Percentiles rank a stretch among this genome's conserved stretches.
These are phyloP conservation scores for Pitta sordida DNA, from an alignment of 2,113 vertebrate genomes.

Conservation along the genomic window DNA sequence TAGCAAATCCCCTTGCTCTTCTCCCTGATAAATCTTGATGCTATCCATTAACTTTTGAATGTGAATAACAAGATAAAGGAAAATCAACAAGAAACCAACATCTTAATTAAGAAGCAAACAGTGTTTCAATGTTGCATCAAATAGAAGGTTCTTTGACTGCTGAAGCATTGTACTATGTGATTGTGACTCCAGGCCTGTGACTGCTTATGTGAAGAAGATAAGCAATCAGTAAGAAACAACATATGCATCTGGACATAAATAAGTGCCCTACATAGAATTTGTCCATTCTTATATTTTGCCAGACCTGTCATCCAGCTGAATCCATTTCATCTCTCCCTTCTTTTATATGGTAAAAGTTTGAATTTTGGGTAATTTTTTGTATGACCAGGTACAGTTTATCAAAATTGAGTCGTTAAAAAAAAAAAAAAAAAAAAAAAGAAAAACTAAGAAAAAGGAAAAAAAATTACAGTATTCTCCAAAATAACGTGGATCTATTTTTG, in stretches of 20 bases:
- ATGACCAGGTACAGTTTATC: conserved; percentile 79
- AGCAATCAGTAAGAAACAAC: conserved; percentile 63
- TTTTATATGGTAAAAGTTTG: conserved; percentile 77
- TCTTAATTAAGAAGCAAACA: conserved; percentile 62
- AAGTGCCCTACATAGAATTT: conserved; percentile 74
- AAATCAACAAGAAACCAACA: conserved; percentile 53
- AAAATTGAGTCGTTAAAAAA: conserved; percentile 68
- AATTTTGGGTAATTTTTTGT: conserved; percentile 80
- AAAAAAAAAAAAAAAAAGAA: neutral
- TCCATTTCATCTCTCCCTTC: conserved; percentile 75
- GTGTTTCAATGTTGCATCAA: conserved; percentile 59
- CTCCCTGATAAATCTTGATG: conserved; percentile 48
- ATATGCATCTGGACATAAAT: conserved; percentile 69
- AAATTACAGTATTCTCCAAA: conserved; percentile 71
- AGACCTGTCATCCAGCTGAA: conserved; percentile 73
- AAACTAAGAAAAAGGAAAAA: neutral
- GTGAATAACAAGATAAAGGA: conserved; percentile 68
- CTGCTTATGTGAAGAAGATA: conserved; percentile 66
- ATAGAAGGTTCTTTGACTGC: conserved; percentile 66
- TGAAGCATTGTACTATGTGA: conserved; percentile 69
- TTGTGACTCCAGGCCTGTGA: conserved; percentile 68
- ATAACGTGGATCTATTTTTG: conserved; percentile 80
- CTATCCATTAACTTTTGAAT: conserved; percentile 70
- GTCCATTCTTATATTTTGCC: conserved; percentile 74
- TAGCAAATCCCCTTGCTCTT: conserved; percentile 57